These are phyloP conservation scores for Drosophila nebulosa DNA, from an alignment of 1,140 invertebrate genomes.

Conservation along the genomic window DNA sequence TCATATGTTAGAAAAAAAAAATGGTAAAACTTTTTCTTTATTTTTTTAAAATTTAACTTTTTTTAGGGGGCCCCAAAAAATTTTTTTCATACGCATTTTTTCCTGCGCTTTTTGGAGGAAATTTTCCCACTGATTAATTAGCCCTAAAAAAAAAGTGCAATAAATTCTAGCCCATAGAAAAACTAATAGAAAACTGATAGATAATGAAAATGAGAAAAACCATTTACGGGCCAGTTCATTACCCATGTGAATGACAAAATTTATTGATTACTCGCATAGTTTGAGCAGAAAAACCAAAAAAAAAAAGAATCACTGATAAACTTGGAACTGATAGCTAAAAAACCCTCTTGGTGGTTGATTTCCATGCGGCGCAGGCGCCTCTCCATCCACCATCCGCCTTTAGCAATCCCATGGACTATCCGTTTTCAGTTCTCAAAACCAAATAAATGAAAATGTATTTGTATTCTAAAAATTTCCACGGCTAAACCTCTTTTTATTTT, in stretches of 20 bases:
- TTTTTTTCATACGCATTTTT: neutral
- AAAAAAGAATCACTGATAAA: constrained; percentile 27
- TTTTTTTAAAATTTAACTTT: too few relatives aligned
- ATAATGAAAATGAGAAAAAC: constrained; percentile 25
- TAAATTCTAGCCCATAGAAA: neutral
- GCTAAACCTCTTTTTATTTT: neutral
- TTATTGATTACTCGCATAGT: constrained; percentile 38
- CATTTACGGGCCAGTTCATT: neutral
- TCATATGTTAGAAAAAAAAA: too few relatives aligned
- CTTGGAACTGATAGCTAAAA: constrained; percentile 21
- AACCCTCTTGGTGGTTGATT: constrained; percentile 22
- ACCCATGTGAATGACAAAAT: constrained; percentile 1
- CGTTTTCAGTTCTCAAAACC: constrained; percentile 8
- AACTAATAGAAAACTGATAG: too few relatives aligned
- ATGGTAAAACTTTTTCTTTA: too few relatives aligned
- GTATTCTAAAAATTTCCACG: neutral
- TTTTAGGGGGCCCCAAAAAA: too few relatives aligned
- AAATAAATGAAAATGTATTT: constrained; percentile 12
- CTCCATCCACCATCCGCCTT: neutral
- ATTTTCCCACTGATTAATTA: constrained; percentile 7
- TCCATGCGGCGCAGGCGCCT: constrained; percentile 33
- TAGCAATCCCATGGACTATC: neutral
- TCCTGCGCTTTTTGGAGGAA: neutral
- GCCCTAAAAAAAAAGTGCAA: neutral
- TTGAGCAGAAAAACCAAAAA: too few relatives aligned